These are phyloP conservation scores for Mycogona germanica DNA, from an alignment of 2,888 invertebrate genomes.

Conservation along the genomic window DNA sequence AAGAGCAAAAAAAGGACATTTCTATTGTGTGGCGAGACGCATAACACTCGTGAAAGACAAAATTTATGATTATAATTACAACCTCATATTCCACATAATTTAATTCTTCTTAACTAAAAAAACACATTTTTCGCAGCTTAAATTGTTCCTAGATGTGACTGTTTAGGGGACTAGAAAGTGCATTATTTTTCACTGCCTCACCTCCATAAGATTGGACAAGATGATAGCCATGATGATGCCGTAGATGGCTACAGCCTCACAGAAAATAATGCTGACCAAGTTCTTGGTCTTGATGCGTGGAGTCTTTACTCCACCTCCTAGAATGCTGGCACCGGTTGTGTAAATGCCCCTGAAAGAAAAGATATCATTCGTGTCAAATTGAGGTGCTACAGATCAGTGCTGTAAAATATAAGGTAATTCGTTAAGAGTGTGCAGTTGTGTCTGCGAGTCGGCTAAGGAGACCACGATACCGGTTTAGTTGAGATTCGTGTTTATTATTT, in stretches of 20 bases:
- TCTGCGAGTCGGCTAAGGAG: no score
- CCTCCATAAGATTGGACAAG: conserved; percentile 66
- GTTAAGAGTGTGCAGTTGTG: no score
- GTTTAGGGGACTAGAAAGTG: no score
- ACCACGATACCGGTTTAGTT: no score
- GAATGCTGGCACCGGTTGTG: conserved; percentile 89
- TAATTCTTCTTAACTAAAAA: not conserved
- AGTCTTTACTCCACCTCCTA: conserved; percentile 96
- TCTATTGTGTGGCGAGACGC: no score
- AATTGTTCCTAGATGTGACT: not conserved
- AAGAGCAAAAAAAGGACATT: no score
- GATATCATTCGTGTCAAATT: not conserved
- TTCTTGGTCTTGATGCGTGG: conserved; percentile 99
- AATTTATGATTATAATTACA: no score
- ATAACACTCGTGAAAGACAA: conserved; percentile 17
- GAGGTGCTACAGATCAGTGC: not conserved
- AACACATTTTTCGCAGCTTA: not conserved
- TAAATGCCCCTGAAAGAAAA: conserved; percentile 65
- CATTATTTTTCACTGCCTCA: not conserved
- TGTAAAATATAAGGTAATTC: no score
- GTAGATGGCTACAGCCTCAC: conserved; percentile 99
- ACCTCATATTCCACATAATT: not conserved
- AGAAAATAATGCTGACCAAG: conserved; percentile 98
- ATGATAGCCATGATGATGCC: conserved; percentile 98
- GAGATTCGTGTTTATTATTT: no score